A percentile compares a stretch with the other conserved stretches of the same genome.
Evolutionary conservation across 2,113 vertebrate genomes (phyloP).

Genomic region (Myotis davidii): DNA sequence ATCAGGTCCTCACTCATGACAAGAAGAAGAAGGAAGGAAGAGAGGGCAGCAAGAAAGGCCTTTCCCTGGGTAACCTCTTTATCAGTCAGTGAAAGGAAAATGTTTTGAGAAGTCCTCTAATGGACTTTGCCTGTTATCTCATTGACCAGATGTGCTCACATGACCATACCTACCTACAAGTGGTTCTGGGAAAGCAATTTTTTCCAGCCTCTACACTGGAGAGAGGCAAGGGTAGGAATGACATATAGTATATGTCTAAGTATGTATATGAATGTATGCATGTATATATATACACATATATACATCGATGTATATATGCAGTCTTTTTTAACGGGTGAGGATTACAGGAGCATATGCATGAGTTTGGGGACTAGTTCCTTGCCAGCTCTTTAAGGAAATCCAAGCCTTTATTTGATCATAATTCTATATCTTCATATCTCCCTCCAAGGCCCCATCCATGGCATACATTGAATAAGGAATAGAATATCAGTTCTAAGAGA

Average conservation of each 20-base stretch:
- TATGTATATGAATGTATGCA: neutral
- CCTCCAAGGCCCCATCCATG: neutral
- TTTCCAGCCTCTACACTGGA: neutral
- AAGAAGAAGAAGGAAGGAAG: neutral
- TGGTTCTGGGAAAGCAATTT: neutral
- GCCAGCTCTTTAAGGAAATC: constrained; percentile 40
- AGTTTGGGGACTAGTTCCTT: neutral
- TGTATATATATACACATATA: neutral
- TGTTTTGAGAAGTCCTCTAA: neutral
- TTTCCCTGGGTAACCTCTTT: neutral
- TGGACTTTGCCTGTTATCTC: neutral
- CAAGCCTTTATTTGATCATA: neutral
- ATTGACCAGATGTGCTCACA: neutral
- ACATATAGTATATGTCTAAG: neutral
- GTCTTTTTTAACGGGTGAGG: neutral
- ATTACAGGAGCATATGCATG: neutral
- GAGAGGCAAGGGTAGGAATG: neutral
- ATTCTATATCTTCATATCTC: neutral
- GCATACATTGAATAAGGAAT: neutral
- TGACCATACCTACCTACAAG: neutral
- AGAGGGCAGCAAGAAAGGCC: neutral
- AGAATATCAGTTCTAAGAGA: neutral
- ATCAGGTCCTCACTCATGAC: neutral
- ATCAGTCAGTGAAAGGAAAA: neutral
- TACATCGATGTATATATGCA: too few species aligned